These are phyloP conservation scores for Sympetrum striolatum DNA, from an alignment of 2,888 invertebrate genomes.

Conservation along the genomic window DNA sequence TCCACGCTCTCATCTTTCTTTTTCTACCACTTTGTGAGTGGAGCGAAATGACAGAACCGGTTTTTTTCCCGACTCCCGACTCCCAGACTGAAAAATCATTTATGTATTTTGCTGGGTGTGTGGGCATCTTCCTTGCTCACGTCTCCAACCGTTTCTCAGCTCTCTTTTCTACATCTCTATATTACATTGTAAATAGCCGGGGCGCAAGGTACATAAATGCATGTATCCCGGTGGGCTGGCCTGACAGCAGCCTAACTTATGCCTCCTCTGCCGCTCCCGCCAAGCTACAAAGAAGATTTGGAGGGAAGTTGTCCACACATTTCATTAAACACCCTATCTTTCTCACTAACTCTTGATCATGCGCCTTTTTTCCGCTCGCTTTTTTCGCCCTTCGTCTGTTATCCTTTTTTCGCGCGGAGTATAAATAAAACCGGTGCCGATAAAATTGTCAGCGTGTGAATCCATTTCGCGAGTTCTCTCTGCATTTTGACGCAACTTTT, in stretches of 20 bases:
- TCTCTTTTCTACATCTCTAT: conserved; percentile 39
- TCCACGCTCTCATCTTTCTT: background rate
- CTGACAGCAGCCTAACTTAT: conserved; percentile 32
- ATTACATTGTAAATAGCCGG: conserved; percentile 38
- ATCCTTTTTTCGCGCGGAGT: background rate
- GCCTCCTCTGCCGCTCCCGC: conserved; percentile 8
- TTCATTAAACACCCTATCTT: conserved; percentile 25
- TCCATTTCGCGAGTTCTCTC: background rate
- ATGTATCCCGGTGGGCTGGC: conserved; percentile 27
- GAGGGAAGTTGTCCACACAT: conserved; percentile 40
- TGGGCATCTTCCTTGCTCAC: conserved; percentile 17
- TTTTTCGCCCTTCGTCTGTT: background rate
- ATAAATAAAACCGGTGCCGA: conserved; percentile 6
- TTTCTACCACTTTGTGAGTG: background rate
- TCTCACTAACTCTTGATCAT: conserved; percentile 24
- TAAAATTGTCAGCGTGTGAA: conserved; percentile 35
- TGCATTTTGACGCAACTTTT: background rate
- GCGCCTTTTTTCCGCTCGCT: background rate
- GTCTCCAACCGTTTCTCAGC: conserved; percentile 23
- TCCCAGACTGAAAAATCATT: conserved; percentile 40
- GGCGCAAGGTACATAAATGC: conserved; percentile 27
- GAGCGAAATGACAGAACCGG: conserved; percentile 19
- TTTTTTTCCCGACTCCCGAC: conserved; percentile 28
- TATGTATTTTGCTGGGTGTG: conserved; percentile 37
- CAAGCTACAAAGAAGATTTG: conserved; percentile 26